Base-by-base conservation (phyloP, 2,113 vertebrate species). In the Dryoscopus gambensis region DNA sequence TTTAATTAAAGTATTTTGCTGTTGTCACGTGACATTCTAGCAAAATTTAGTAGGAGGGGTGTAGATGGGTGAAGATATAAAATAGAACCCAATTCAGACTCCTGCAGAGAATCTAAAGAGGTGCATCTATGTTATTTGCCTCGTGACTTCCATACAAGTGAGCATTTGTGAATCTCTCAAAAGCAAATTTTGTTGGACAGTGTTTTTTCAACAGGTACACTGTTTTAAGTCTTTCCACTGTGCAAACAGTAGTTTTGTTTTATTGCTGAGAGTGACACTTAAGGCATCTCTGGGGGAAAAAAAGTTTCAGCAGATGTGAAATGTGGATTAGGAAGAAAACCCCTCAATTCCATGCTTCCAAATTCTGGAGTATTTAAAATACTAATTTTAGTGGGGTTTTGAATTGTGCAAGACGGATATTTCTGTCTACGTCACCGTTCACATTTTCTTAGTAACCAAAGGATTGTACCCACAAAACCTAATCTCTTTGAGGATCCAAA, bases 171-270 rank as follows among this genome's bases (percentile, higher is more conserved):
- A 90, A 37, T 84, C 59, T 78, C 76, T 90, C 17, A 78, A 70
- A 91, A 80, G 19, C 35, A 74, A 33, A 71, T 78, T 84, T 80
- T 30, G 15, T 90, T 77, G 64, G 59, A 44, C 21, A 28, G 22
- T 93, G 49, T 30, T 76, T 93, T 52, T 91, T 87, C 85, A 92
- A 67, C 74, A 93, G 83, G 76, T 96, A 60, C 30, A 56, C 44
- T 74, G 44, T 84, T 84, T 90, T 13, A 50, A 70, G 56, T 60
- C 28, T 90, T 96, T 95, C 42, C 63, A 81, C 33, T 83, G 17
- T 80, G 39, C 52, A 90, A 84, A 73, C 16, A 80, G 23, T 67
- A 50, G 50, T 68, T 92, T 53, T 76, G 87, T 83, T 93, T 91
- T 95, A 77, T 74, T 83, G 30, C 73, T 74, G 27, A 27, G 27